Evolutionary conservation across 2,888 invertebrate genomes (phyloP).

Genomic region (Junonia oenone): DNA sequence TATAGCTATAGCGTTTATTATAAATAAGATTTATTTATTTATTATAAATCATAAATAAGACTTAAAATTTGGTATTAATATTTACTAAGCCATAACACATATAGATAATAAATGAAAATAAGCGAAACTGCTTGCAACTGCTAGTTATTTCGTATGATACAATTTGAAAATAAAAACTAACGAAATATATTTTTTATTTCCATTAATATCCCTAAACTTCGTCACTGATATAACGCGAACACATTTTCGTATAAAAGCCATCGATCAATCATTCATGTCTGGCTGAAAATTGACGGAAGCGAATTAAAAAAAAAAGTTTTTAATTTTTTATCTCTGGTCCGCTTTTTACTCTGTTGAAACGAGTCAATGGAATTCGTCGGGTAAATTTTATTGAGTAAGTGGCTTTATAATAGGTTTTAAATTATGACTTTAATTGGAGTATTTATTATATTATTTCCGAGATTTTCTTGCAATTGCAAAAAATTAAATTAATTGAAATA

Average conservation of each 20-base stretch:
- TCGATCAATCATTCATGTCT: neutral
- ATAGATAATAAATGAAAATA: too few species aligned
- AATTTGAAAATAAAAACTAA: neutral
- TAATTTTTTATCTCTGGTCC: neutral
- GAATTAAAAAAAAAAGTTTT: neutral
- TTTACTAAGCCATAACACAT: too few species aligned
- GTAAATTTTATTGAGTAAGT: neutral
- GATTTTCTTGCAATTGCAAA: too few species aligned
- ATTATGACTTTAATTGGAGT: neutral
- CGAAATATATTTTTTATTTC: neutral
- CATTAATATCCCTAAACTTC: neutral
- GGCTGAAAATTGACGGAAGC: neutral
- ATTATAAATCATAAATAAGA: too few species aligned
- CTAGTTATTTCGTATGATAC: too few species aligned
- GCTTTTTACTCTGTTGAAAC: neutral
- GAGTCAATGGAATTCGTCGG: neutral
- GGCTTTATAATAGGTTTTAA: neutral
- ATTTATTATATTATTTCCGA: neutral
- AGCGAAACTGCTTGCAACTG: too few species aligned
- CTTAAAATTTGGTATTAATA: too few species aligned
- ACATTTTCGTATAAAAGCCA: neutral
- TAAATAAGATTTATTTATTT: too few species aligned
- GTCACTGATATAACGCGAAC: neutral
- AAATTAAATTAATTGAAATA: too few species aligned
- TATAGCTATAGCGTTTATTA: too few species aligned